Evolutionary conservation across 2,888 invertebrate genomes (phyloP).

Genomic region (Pyrgus malvae): DNA sequence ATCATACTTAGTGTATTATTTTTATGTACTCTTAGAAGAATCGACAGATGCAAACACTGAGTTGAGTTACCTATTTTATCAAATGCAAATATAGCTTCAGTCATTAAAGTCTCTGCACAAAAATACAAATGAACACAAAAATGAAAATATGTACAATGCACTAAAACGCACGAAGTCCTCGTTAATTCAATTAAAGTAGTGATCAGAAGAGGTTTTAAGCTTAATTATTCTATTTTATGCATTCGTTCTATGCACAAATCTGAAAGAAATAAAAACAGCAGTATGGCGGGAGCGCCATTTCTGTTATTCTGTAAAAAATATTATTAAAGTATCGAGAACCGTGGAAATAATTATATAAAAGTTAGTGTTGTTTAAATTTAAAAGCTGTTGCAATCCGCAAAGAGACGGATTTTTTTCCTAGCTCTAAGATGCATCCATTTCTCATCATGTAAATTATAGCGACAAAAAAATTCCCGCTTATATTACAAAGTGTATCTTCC

Average conservation of each 20-base stretch:
- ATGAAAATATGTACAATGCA: neutral
- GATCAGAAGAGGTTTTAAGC: constrained; percentile 8
- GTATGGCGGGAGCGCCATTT: constrained; percentile 6
- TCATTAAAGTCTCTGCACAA: constrained; percentile 8
- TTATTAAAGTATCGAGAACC: neutral
- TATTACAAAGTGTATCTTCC: too few relatives aligned
- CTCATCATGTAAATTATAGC: neutral
- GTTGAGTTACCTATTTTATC: neutral
- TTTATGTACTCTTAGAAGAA: too few relatives aligned
- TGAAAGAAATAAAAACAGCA: neutral
- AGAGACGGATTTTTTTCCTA: neutral
- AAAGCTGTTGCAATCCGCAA: neutral
- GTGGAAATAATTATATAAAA: constrained; percentile 4
- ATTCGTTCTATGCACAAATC: constrained; percentile 7
- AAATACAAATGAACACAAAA: neutral
- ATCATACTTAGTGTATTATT: too few relatives aligned
- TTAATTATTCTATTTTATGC: constrained; percentile 8
- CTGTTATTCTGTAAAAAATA: neutral
- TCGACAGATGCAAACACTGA: too few relatives aligned
- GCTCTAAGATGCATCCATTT: neutral
- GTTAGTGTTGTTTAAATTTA: constrained; percentile 4
- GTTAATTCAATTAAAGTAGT: constrained; percentile 21
- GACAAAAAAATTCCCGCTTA: neutral
- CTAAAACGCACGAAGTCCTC: constrained; percentile 19
- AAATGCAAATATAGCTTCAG: neutral